Base-by-base conservation (phyloP, 2,797 vertebrate genomes). In the Enteromius argenteus region DNA sequence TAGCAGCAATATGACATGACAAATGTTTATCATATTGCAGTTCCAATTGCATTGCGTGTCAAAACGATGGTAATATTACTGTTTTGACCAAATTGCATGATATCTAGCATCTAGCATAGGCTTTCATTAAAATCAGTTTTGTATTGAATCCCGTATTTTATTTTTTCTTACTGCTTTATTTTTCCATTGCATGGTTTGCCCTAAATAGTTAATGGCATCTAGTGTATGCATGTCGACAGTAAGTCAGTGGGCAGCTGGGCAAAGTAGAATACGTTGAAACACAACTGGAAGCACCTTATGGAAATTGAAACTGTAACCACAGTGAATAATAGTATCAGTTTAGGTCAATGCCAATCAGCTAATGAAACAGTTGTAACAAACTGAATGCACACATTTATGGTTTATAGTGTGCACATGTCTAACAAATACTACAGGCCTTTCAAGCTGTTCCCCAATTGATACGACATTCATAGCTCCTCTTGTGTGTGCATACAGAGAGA, bases 301-400 rank as follows among this genome's bases (percentile, higher is more conserved):
- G 42, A 80, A 86, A 88, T 69, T 11, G 11, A 11, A 23, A 58
- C 23, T 87, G 77, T 84, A 76, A 66, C 83, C 74, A 86, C 58
- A 60, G 15, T 37, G 23, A 71, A 64, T 73, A 37, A 51, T 58
- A 42, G 30, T 79, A 87, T 86, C 67, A 23, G 80, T 86, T 78
- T 30, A n/a, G 37, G 6, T 27, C 64, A 80, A 42, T 68, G 67
- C 3, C 7, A 73, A 76, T 35, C 51, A 71, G 30, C 32, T 39
- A 14, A 73, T 80, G 39, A 81, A 78, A 68, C 15, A 3, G 30
- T 82, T 56, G 1, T 32, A 81, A 35, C 56, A 19, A 23, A 79
- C 37, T 79, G 71, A 79, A 84, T 44, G 21, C 78, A 60, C 75
- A 77, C 42, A 86, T 80, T 75, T 67, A 13, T 67, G 44, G 27